Evolutionary conservation across 2,797 vertebrate genomes (phyloP).

Genomic region (Pangasius krempfi): DNA sequence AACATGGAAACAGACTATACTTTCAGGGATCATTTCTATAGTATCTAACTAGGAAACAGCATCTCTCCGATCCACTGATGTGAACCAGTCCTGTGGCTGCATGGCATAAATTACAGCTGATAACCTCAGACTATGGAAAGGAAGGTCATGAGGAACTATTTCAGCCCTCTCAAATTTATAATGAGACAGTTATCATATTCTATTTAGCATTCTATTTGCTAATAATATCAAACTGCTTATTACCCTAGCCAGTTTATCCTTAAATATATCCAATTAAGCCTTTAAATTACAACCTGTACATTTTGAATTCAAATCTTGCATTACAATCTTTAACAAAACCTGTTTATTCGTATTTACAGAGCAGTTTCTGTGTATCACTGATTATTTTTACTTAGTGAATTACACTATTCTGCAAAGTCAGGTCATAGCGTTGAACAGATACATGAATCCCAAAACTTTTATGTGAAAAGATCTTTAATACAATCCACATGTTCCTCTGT

Average conservation of each 20-base stretch:
- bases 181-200: neutral
- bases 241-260: neutral
- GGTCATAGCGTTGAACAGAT: neutral
- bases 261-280: neutral
- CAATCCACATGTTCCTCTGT: neutral
- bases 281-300: neutral
- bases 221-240: neutral
- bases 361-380: neutral
- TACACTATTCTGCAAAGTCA: neutral
- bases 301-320: neutral
- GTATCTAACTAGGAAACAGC: too few relatives aligned
- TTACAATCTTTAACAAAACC: neutral
- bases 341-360: neutral
- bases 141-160: neutral
- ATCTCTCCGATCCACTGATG: neutral
- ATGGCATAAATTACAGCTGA: neutral
- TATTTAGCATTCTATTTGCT: neutral
- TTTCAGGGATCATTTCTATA: too few relatives aligned
- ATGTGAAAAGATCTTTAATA: slow-evolving; percentile 24
- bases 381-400: neutral
- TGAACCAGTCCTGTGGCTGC: too few relatives aligned
- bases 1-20: neutral
- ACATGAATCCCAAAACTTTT: neutral
- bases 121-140: neutral
- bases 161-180: neutral